phyloP scores from a whole-genome alignment of 1,140 invertebrate species.

The Drosophila oshimai region DNA sequence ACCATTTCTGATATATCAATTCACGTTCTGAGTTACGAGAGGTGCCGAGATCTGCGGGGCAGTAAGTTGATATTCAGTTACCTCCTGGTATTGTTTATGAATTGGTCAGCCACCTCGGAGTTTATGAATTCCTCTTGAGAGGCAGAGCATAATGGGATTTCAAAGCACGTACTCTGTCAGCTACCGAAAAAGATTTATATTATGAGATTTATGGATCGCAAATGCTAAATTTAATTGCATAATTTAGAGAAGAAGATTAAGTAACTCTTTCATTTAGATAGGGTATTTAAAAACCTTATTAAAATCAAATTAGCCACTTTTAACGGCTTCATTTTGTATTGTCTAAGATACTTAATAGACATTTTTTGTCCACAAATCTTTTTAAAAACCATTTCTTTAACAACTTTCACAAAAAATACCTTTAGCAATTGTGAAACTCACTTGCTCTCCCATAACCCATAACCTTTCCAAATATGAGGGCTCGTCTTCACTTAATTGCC shows the following conservation, averaged over 20 bases:
- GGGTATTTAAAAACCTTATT: not conserved
- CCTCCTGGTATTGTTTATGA: constrained; percentile 15
- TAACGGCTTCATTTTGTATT: not conserved
- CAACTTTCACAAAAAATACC: constrained; percentile 13
- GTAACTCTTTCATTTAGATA: not conserved
- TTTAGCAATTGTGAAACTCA: not conserved
- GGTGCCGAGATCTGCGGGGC: constrained; percentile 9
- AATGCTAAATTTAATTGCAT: not conserved
- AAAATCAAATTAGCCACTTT: not conserved
- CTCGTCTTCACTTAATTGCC: constrained; percentile 17
- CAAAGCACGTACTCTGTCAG: constrained; percentile 40
- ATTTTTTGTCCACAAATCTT: no score
- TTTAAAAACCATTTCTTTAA: not conserved
- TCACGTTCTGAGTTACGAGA: constrained; percentile 20
- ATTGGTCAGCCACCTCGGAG: constrained; percentile 12
- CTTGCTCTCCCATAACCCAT: constrained; percentile 30
- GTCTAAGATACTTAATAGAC: no score
- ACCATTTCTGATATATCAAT: constrained; percentile 67
- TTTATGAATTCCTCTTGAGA: constrained; percentile 20
- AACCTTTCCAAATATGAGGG: constrained; percentile 6
- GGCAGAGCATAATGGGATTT: constrained; percentile 29
- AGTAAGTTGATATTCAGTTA: not conserved
- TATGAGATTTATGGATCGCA: constrained; percentile 9
- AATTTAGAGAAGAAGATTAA: not conserved
- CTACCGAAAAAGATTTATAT: constrained; percentile 19